Percentiles rank a stretch among this genome's conserved stretches.
phyloP scores from a whole-genome alignment of 2,888 invertebrate genomes.

The Tetanocera ferruginea region DNA sequence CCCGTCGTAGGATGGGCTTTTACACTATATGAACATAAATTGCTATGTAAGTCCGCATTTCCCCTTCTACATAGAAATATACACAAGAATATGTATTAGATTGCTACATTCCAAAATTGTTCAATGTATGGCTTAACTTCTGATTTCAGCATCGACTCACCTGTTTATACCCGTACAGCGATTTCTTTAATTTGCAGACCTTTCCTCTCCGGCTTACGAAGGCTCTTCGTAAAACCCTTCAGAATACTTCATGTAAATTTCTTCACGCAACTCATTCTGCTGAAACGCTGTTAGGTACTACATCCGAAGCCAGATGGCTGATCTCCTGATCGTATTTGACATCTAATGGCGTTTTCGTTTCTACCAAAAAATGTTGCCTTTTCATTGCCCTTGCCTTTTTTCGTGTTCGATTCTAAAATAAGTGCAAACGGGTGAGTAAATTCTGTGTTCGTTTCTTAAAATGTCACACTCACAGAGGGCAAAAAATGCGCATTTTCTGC shows the following conservation, averaged over 20 bases:
- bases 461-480: no score
- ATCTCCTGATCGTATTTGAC: no score
- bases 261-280: not conserved
- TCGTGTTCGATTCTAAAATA: no score
- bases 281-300: not conserved
- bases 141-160: constrained; percentile 21
- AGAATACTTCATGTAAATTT: not conserved
- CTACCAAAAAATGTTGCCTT: no score
- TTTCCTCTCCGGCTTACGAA: no score
- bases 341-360: no score
- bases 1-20: no score
- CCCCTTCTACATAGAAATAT: constrained; percentile 11
- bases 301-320: not conserved
- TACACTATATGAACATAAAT: no score
- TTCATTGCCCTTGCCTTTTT: no score
- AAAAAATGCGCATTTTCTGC: no score
- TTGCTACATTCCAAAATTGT: constrained; percentile 21
- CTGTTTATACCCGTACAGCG: constrained; percentile 10
- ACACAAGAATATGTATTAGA: constrained; percentile 8
- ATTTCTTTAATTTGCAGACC: constrained; percentile 12
- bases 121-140: constrained; percentile 16
- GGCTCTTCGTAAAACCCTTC: not conserved
- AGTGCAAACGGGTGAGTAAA: no score
- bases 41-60: constrained; percentile 2
- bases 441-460: no score